These are phyloP conservation scores for Ganaspis sp. DNA, from an alignment of 1,140 invertebrate species.

Conservation along the genomic window DNA sequence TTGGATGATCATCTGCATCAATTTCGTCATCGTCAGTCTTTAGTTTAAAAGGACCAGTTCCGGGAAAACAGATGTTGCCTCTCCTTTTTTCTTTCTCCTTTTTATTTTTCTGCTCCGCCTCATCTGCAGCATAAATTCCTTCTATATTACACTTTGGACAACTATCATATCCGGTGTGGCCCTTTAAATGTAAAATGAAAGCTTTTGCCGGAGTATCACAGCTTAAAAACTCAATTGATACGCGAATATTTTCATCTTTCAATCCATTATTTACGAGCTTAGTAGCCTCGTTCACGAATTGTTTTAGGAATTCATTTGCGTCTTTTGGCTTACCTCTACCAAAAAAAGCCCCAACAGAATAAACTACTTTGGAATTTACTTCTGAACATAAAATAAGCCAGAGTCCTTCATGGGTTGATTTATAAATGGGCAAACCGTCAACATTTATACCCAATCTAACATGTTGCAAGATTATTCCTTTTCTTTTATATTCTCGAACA, in stretches of 20 bases:
- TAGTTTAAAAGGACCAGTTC: neutral
- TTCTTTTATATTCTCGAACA: neutral
- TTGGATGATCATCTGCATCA: neutral
- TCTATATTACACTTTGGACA: neutral
- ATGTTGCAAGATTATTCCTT: slow-evolving; percentile 2
- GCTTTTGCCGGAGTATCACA: slow-evolving; percentile 46
- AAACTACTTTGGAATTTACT: slow-evolving; percentile 26
- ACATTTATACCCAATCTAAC: slow-evolving; percentile 44
- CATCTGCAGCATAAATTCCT: neutral
- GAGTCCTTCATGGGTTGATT: slow-evolving; percentile 35
- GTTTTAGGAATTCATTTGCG: slow-evolving; percentile 33
- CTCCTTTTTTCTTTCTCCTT: neutral
- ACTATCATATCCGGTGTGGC: neutral
- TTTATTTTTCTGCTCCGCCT: neutral
- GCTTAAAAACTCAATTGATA: slow-evolving; percentile 9
- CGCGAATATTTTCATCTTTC: slow-evolving; percentile 5
- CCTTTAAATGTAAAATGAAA: neutral
- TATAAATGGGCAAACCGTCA: slow-evolving; percentile 48
- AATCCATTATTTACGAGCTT: slow-evolving; percentile 23
- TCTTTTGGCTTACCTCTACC: slow-evolving; percentile 32
- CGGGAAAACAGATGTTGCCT: neutral
- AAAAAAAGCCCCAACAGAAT: slow-evolving; percentile 36
- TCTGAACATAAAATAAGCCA: slow-evolving; percentile 57
- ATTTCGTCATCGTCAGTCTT: neutral
- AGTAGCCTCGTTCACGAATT: slow-evolving; percentile 32